These are phyloP conservation scores for Pelecanus crispus DNA, from an alignment of 2,113 vertebrate species.

Conservation along the genomic window DNA sequence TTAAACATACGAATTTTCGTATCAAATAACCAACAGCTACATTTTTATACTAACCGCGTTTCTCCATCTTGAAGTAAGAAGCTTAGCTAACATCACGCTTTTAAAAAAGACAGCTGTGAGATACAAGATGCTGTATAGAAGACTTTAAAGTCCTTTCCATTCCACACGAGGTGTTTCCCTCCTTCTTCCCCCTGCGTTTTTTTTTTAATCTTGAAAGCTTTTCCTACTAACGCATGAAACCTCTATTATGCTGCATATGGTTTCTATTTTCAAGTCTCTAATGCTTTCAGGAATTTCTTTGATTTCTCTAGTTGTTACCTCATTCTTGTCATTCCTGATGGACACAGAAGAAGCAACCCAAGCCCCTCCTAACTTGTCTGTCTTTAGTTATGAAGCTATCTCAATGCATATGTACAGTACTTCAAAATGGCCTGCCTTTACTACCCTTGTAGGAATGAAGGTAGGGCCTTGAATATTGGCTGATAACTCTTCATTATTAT, in stretches of 20 bases:
- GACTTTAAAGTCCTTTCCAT: neutral
- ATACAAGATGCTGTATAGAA: neutral
- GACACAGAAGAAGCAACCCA: neutral
- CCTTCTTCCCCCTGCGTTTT: neutral
- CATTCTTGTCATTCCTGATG: conserved; percentile 3
- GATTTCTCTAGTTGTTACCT: conserved; percentile 41
- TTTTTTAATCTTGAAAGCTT: conserved; percentile 41
- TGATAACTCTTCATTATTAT: neutral
- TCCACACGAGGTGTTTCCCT: neutral
- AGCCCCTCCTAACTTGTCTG: neutral
- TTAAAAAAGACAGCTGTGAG: neutral
- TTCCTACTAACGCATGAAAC: conserved; percentile 44
- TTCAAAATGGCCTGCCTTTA: neutral
- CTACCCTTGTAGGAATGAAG: neutral
- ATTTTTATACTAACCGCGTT: neutral
- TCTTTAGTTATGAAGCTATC: neutral
- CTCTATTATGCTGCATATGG: conserved; percentile 41
- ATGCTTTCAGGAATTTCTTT: conserved; percentile 67
- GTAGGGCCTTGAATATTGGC: neutral
- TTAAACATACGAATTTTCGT: neutral
- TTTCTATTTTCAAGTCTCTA: conserved; percentile 65
- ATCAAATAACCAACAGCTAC: neutral
- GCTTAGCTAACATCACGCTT: neutral
- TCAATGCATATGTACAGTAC: neutral
- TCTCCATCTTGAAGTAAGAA: conserved; percentile 12